Evolutionary conservation across 2,797 vertebrate genomes (phyloP).

Genomic region (Acrossocheilus fasciatus): DNA sequence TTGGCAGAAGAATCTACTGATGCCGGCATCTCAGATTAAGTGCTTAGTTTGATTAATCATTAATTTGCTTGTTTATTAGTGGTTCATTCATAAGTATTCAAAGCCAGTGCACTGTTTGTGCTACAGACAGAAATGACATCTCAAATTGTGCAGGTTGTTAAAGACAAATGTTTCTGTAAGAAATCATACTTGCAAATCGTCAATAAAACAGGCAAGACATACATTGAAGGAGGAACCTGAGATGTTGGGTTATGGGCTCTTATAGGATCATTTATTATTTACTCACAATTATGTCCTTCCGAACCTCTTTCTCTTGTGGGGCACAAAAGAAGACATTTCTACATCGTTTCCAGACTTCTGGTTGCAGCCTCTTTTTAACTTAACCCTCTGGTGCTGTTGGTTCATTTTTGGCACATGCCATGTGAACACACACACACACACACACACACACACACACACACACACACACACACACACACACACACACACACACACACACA

Average conservation of each 20-base stretch:
- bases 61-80: neutral
- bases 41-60: slow-evolving; percentile 33
- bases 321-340: neutral
- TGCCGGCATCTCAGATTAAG: slow-evolving; percentile 84
- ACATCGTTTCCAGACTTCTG: neutral
- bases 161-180: neutral
- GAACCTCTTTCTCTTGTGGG: neutral
- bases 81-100: neutral
- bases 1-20: slow-evolving; percentile 80
- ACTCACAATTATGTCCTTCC: neutral
- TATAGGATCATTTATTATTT: neutral
- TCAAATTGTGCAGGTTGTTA: slow-evolving; percentile 2
- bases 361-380: neutral
- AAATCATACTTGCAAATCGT: neutral
- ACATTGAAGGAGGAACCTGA: neutral
- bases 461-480: too few relatives aligned
- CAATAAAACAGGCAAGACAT: neutral
- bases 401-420: neutral
- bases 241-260: neutral
- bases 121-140: neutral
- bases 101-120: neutral
- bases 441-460: too few relatives aligned
- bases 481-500: neutral
- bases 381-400: neutral
- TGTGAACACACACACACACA: neutral